A percentile compares a stretch with the other conserved stretches of the same genome.
Conservation (phyloP, 53 echinoderm and acorn worm genomes). For the Antedon mediterranea region DNA sequence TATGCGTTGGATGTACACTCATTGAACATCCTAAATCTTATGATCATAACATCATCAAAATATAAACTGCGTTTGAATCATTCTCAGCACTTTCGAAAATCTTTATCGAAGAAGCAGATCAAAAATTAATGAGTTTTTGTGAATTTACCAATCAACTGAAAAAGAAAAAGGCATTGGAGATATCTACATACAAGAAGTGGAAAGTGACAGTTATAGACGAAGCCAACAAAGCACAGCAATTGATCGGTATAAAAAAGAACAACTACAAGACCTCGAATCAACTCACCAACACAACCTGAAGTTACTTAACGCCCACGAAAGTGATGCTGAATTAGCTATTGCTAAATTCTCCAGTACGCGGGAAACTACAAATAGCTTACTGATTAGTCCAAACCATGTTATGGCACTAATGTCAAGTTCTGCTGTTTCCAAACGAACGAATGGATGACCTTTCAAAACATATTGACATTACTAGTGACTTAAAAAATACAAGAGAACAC, state of each 20-base stretch:
- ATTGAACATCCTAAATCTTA: background rate
- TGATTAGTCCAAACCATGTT: background rate
- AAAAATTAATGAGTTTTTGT: background rate
- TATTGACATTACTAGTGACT: background rate
- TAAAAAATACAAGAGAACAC: background rate
- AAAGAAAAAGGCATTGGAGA: background rate
- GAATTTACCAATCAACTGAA: background rate
- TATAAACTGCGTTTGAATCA: background rate
- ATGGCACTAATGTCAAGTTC: background rate
- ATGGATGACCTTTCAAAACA: background rate
- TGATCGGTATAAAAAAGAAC: background rate
- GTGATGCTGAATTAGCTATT: background rate
- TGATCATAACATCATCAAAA: background rate
- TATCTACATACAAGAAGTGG: background rate
- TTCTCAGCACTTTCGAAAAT: background rate
- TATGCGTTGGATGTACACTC: background rate
- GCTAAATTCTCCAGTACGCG: background rate
- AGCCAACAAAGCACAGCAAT: background rate
- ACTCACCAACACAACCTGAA: background rate
- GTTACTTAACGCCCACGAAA: background rate
- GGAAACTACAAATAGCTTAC: background rate
- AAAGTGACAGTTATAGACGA: background rate
- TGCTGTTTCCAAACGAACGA: background rate
- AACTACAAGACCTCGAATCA: background rate
- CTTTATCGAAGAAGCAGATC: background rate